Conservation (phyloP, 2,888 invertebrate genomes). For the Laothoe populi region DNA sequence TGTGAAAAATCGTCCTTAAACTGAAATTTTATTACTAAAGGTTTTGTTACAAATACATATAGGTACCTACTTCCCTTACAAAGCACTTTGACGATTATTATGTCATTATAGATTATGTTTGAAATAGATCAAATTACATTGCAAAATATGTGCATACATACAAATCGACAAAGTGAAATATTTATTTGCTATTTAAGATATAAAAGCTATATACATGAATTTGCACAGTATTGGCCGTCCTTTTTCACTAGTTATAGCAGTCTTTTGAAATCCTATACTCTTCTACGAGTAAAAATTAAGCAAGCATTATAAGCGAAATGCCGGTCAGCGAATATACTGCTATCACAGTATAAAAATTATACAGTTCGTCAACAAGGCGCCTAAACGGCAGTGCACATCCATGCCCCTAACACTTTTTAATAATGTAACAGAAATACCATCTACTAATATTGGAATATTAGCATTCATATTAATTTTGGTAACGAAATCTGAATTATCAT, state of each 20-base stretch:
- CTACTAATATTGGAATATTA: no score
- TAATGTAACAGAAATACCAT: not conserved
- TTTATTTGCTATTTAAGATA: not conserved
- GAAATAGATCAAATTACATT: not conserved
- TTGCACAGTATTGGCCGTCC: not conserved
- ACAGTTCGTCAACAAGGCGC: slow-evolving; percentile 30
- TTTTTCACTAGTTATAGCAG: not conserved
- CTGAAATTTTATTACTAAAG: no score
- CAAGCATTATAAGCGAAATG: slow-evolving; percentile 15
- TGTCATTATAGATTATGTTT: not conserved
- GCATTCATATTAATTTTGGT: no score
- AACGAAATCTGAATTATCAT: no score
- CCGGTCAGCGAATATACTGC: not conserved
- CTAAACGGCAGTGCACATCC: no score
- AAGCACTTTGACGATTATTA: not conserved
- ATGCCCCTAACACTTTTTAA: slow-evolving; percentile 33
- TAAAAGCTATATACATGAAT: slow-evolving; percentile 2
- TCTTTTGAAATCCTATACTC: not conserved
- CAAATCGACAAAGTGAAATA: not conserved
- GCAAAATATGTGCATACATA: not conserved
- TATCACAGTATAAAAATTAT: not conserved
- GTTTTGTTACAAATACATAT: not conserved
- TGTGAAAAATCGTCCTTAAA: no score
- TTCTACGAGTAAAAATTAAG: not conserved
- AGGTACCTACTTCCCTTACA: not conserved